Evolutionary conservation across 2,113 vertebrate species (phyloP).

Genomic region (Ranitomeya variabilis): DNA sequence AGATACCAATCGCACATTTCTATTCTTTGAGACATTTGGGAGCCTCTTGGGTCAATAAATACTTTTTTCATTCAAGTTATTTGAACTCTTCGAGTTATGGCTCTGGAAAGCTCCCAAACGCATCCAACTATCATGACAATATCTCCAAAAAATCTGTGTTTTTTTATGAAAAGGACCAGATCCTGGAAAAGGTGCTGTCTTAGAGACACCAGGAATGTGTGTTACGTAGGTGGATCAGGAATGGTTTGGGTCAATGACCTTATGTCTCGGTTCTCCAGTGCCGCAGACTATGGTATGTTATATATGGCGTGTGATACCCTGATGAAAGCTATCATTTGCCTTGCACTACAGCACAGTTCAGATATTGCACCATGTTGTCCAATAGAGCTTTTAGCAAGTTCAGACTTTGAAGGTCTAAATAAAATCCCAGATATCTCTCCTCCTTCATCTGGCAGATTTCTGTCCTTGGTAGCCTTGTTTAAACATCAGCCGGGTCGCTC

Average conservation of each 20-base stretch:
- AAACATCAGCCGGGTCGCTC: conserved; percentile 4
- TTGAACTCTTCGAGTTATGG: not conserved
- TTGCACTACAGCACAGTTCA: not conserved
- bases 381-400: not conserved
- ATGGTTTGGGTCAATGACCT: not conserved
- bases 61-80: not conserved
- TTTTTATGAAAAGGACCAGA: not conserved
- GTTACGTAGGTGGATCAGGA: not conserved
- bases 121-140: not conserved
- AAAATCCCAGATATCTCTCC: not conserved
- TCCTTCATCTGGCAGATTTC: conserved; percentile 6
- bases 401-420: conserved; percentile 16
- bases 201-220: not conserved
- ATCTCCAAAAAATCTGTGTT: not conserved
- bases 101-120: not conserved
- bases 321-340: not conserved
- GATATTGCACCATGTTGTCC: not conserved
- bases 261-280: not conserved
- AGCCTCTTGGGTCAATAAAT: not conserved
- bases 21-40: not conserved
- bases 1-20: too few species aligned
- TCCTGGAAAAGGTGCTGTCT: not conserved
- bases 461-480: not conserved
- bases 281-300: not conserved
- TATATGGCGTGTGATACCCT: not conserved